Percentiles rank a stretch among this genome's conserved stretches.
phyloP scores from a whole-genome alignment of 1,140 invertebrate genomes.

The Neodiprion virginianus region DNA sequence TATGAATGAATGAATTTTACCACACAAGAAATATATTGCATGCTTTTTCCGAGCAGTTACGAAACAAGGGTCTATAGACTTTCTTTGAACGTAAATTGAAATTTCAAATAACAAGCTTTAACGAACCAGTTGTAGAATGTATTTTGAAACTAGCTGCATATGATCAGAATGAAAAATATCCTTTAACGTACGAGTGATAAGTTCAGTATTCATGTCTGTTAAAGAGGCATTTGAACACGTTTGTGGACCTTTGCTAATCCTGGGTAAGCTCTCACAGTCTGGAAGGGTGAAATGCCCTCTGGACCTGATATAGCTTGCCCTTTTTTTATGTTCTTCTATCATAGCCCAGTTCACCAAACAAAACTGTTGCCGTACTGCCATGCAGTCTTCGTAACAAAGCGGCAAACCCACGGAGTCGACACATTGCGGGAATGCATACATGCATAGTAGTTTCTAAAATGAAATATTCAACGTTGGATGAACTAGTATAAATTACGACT shows the following conservation, averaged over 20 bases:
- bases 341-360: constrained; percentile 93
- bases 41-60: too few relatives aligned
- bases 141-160: too few relatives aligned
- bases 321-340: constrained; percentile 86
- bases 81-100: too few relatives aligned
- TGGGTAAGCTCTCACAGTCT: constrained; percentile 81
- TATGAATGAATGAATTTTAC: too few relatives aligned
- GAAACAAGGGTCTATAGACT: too few relatives aligned
- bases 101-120: too few relatives aligned
- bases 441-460: constrained; percentile 81
- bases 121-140: too few relatives aligned
- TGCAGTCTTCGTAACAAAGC: constrained; percentile 91
- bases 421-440: constrained; percentile 92
- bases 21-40: too few relatives aligned
- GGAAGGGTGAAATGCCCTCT: constrained; percentile 88
- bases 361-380: constrained; percentile 86
- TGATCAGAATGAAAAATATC: too few relatives aligned
- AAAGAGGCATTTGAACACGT: constrained; percentile 83
- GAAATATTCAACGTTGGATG: too few relatives aligned
- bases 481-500: constrained; percentile 16
- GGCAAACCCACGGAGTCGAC: constrained; percentile 68
- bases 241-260: constrained; percentile 60
- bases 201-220: constrained; percentile 78
- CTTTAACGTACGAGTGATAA: constrained; percentile 71
- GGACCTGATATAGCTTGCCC: constrained; percentile 78